Base-by-base conservation (phyloP, 1,140 invertebrate genomes). In the Armadillidium nasatum region DNA sequence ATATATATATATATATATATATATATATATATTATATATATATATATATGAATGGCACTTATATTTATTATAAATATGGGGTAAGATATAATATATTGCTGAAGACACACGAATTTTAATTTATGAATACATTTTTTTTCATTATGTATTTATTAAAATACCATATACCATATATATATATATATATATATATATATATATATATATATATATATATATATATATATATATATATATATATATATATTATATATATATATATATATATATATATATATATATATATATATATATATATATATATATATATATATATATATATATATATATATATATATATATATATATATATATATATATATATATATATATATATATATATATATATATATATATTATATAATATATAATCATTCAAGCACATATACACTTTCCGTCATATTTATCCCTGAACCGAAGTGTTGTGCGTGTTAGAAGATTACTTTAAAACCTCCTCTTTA, bases 331-430 rank as follows among this genome's bases (percentile, higher is more conserved):
- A 60, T 60, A 60, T 60, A 21, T 73, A 22, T 22, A 44, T 73
- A 44, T 73, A 22, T 73, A 44, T 73, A 44, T 73, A 60, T 60
- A 33, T 60, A 60, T 60, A 60, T 60, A 33, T 60, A 15, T 7
- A 60, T 19, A 60, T 60, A 4, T 60, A 60, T 60, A 50, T 60
- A 19, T 60, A 60, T 15, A 60, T 15, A 60, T 15, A 60, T 15
- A 60, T 13, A 15, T 2, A 4, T 2, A 13, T 60, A 60, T 19
- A 15, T 60, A 60, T 15, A 13, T 7, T 60, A 19, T 19, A 13
- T 19, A 13, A 60, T 60, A 60, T 60, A 21, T 73, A 22, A 33
- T 44, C 33, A 33, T 33, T 33, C 33, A 33, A 33, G 23, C 13
- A 73, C 19, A 60, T 60, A 60, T 60, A 60, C 19, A 60, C 19